phyloP scores from a whole-genome alignment of 2,888 invertebrate genomes.

The Cephonodes hylas region DNA sequence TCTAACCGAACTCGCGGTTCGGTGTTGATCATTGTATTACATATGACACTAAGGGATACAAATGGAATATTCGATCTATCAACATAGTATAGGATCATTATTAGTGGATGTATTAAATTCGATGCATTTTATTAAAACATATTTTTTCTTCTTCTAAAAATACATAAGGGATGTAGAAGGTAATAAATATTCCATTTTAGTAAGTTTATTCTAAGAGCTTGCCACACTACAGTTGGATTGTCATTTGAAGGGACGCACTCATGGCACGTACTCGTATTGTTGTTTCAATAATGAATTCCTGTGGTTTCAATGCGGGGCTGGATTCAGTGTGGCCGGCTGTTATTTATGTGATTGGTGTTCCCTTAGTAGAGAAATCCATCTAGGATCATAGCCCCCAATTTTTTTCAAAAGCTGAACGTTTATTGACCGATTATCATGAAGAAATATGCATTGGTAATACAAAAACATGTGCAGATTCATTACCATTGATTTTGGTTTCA shows the following conservation, averaged over 20 bases:
- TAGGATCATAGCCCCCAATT: background rate
- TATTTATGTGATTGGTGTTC: background rate
- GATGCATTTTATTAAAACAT: background rate
- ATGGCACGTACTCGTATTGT: background rate
- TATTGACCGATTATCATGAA: background rate
- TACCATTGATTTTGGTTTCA: background rate
- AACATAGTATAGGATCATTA: background rate
- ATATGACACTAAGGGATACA: background rate
- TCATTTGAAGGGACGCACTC: background rate
- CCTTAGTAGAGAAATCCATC: background rate
- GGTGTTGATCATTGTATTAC: background rate
- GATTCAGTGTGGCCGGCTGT: background rate
- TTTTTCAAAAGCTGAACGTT: background rate
- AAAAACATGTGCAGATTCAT: no score
- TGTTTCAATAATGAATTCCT: background rate
- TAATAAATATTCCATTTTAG: slow-evolving; percentile 11
- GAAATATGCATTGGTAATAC: background rate
- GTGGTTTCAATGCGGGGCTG: background rate
- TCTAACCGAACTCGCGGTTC: background rate
- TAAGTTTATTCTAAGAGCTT: background rate
- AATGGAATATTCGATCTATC: background rate
- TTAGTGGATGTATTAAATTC: background rate
- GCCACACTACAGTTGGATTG: background rate
- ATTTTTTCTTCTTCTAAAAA: background rate
- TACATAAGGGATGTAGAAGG: slow-evolving; percentile 14